These are phyloP conservation scores for Drosophila helvetica DNA, from an alignment of 2,888 invertebrate species.

Conservation along the genomic window DNA sequence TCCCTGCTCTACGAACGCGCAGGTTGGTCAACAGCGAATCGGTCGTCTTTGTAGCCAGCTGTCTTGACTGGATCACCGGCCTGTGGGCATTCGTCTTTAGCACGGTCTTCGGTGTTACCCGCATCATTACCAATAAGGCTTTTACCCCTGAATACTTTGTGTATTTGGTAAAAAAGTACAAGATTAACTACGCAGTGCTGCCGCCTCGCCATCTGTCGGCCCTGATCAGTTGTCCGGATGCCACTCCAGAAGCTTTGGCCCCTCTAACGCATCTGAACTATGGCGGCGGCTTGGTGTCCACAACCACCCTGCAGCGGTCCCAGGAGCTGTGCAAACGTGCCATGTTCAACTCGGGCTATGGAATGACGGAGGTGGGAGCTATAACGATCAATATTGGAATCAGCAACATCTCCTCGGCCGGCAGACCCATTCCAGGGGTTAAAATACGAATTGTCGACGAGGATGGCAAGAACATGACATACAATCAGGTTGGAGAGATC, in stretches of 20 bases:
- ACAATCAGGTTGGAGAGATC: constrained; percentile 78
- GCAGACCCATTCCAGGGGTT: constrained; percentile 58
- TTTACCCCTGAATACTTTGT: constrained; percentile 69
- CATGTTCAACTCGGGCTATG: constrained; percentile 66
- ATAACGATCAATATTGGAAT: constrained; percentile 58
- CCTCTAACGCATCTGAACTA: constrained; percentile 62
- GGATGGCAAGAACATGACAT: constrained; percentile 56
- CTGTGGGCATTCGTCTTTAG: constrained; percentile 61
- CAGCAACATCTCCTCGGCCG: constrained; percentile 65
- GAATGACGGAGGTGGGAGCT: constrained; percentile 71
- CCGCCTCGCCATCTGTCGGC: constrained; percentile 69
- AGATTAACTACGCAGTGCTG: constrained; percentile 60
- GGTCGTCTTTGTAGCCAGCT: constrained; percentile 59
- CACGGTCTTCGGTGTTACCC: constrained; percentile 58
- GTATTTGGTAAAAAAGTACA: constrained; percentile 67
- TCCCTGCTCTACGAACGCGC: no score
- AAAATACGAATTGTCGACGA: constrained; percentile 74
- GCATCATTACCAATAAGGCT: constrained; percentile 70
- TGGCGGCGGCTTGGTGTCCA: constrained; percentile 64
- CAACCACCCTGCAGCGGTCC: constrained; percentile 57
- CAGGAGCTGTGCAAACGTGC: constrained; percentile 60
- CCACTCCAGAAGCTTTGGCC: constrained; percentile 56
- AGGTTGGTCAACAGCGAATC: constrained; percentile 64
- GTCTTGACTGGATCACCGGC: constrained; percentile 74
- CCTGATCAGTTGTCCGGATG: constrained; percentile 53